Evolutionary conservation across 2,888 invertebrate species (phyloP).

Genomic region (Strigamia crassipes): DNA sequence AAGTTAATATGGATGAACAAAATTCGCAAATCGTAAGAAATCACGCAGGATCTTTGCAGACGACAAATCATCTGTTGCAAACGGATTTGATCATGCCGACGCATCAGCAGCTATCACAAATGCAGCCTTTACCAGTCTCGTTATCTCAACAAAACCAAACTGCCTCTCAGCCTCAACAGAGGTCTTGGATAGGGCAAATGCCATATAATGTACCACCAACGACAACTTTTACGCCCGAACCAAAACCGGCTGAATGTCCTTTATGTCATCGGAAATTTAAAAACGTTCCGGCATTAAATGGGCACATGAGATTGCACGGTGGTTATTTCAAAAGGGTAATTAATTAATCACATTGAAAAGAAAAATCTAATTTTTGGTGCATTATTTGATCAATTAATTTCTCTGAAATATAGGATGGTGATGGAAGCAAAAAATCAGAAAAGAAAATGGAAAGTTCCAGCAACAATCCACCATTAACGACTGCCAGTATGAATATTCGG

Average conservation of each 20-base stretch:
- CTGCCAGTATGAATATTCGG: constrained; percentile 87
- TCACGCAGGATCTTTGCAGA: background rate
- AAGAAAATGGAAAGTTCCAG: constrained; percentile 80
- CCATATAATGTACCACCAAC: background rate
- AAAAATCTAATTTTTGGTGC: background rate
- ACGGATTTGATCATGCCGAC: background rate
- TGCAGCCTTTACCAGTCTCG: constrained; percentile 23
- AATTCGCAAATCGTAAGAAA: constrained; percentile 6
- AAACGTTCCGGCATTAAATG: constrained; percentile 96
- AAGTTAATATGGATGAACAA: constrained; percentile 6
- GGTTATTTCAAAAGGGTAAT: constrained; percentile 89
- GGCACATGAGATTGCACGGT: constrained; percentile 96
- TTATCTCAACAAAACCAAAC: constrained; percentile 18
- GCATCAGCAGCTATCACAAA: constrained; percentile 2
- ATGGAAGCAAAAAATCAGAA: constrained; percentile 73
- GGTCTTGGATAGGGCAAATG: constrained; percentile 11
- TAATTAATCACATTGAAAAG: background rate
- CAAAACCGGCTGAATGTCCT: constrained; percentile 86
- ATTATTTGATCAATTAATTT: background rate
- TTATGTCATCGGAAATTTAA: constrained; percentile 95
- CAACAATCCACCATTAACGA: constrained; percentile 75
- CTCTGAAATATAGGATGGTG: constrained; percentile 69
- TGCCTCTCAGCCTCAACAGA: background rate
- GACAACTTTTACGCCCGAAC: constrained; percentile 49
- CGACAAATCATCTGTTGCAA: constrained; percentile 21